A percentile compares a stretch with the other conserved stretches of the same genome.
These are phyloP conservation scores for Nansenia antarctica DNA, from an alignment of 2,113 vertebrate genomes.

Conservation along the genomic window DNA sequence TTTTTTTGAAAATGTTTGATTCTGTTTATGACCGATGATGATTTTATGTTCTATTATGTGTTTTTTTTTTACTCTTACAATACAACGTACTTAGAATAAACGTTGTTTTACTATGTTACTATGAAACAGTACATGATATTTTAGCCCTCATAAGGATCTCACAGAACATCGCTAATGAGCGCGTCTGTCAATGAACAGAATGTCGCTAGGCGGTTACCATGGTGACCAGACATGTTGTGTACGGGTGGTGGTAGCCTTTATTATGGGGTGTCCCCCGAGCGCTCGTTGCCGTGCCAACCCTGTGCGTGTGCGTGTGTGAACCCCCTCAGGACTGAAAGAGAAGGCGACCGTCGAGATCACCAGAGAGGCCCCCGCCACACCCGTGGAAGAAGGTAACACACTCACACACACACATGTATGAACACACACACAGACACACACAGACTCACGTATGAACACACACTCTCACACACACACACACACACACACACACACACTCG, in stretches of 20 bases:
- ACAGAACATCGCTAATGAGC: neutral
- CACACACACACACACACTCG: neutral
- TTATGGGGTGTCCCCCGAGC: neutral
- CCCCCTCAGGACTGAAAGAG: constrained; percentile 71
- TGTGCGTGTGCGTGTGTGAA: constrained; percentile 48
- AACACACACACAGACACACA: neutral
- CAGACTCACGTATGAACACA: neutral
- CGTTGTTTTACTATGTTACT: neutral
- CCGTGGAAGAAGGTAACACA: constrained; percentile 62
- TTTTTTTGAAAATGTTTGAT: neutral
- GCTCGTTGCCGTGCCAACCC: constrained; percentile 26
- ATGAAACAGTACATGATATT: neutral
- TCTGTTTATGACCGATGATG: too few species aligned
- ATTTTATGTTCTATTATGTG: neutral
- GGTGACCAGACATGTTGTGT: too few species aligned
- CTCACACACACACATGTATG: neutral
- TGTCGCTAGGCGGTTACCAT: too few species aligned
- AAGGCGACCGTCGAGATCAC: constrained; percentile 39
- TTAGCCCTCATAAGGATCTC: neutral
- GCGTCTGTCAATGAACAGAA: too few species aligned
- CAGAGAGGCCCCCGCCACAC: constrained; percentile 39
- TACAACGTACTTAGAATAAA: neutral
- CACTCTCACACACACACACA: neutral
- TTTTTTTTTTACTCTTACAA: neutral
- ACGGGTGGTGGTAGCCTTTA: neutral